Percentiles rank a stretch among this genome's conserved stretches.
phyloP scores from a whole-genome alignment of 2,113 vertebrate genomes.

The Emberiza fucata region DNA sequence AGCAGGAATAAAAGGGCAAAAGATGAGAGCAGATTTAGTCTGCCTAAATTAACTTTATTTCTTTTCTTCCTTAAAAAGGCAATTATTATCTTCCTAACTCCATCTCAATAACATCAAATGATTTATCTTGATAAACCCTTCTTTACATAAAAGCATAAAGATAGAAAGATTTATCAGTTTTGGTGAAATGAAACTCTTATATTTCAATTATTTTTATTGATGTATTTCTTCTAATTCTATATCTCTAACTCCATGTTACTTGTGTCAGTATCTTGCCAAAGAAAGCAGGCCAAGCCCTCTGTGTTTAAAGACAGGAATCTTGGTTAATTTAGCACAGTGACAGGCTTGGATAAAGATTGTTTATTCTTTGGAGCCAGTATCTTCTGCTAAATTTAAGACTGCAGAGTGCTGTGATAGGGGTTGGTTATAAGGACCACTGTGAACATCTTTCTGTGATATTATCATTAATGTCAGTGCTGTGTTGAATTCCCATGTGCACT shows the following conservation, averaged over 20 bases:
- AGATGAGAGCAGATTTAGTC: background rate
- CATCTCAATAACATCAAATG: background rate
- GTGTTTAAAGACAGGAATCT: background rate
- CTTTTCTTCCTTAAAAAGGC: background rate
- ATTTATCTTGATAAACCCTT: background rate
- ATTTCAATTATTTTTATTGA: background rate
- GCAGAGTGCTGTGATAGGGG: background rate
- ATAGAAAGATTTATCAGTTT: background rate
- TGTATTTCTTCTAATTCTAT: background rate
- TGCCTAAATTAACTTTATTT: background rate
- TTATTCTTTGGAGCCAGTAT: background rate
- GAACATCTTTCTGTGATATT: background rate
- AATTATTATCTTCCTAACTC: background rate
- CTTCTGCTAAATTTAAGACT: background rate
- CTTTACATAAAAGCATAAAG: background rate
- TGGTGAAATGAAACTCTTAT: background rate
- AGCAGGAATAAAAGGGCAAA: background rate
- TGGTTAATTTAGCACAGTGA: background rate
- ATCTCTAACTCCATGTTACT: background rate
- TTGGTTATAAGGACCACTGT: background rate
- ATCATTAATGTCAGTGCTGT: background rate
- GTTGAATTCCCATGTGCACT: background rate
- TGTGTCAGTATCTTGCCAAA: background rate
- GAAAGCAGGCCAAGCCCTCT: background rate
- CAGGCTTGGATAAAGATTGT: background rate